Evolutionary conservation across 2,888 invertebrate genomes (phyloP).

Genomic region (Caenorhabditis panamensis): DNA sequence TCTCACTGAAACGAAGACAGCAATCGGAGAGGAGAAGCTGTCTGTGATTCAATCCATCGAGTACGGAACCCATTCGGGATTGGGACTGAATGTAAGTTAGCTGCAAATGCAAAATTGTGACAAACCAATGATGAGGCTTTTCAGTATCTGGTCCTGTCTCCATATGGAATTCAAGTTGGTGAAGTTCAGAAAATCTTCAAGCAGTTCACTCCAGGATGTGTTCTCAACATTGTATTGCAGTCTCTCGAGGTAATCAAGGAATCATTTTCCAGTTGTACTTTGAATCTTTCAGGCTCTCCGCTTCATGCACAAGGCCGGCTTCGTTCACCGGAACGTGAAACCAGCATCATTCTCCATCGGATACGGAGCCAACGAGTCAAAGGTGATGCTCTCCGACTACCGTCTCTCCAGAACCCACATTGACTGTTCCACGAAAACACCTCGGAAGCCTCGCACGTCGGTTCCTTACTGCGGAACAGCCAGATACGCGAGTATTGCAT

Average conservation of each 20-base stretch:
- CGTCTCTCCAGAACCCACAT: slow-evolving; percentile 41
- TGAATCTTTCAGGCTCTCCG: slow-evolving; percentile 32
- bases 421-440: slow-evolving; percentile 16
- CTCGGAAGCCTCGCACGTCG: slow-evolving; percentile 18
- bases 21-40: slow-evolving; percentile 1
- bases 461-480: slow-evolving; percentile 39
- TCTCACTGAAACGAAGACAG: slow-evolving; percentile 19
- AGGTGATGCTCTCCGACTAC: slow-evolving; percentile 35
- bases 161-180: slow-evolving; percentile 27
- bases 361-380: neutral
- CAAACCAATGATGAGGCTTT: slow-evolving; percentile 1
- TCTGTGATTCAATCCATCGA: slow-evolving; percentile 20
- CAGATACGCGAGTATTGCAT: slow-evolving; percentile 46
- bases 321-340: slow-evolving; percentile 49
- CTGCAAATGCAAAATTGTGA: neutral
- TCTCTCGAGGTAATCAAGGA: slow-evolving; percentile 16
- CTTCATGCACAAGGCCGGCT: slow-evolving; percentile 43
- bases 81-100: slow-evolving; percentile 39
- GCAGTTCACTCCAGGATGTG: slow-evolving; percentile 25
- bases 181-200: slow-evolving; percentile 37
- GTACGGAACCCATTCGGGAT: slow-evolving; percentile 9
- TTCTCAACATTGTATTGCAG: slow-evolving; percentile 38
- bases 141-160: slow-evolving; percentile 28
- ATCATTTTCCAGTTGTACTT: neutral
- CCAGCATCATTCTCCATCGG: slow-evolving; percentile 46